These are phyloP conservation scores for Hycleus phaleratus DNA, from an alignment of 1,140 invertebrate genomes.

Conservation along the genomic window DNA sequence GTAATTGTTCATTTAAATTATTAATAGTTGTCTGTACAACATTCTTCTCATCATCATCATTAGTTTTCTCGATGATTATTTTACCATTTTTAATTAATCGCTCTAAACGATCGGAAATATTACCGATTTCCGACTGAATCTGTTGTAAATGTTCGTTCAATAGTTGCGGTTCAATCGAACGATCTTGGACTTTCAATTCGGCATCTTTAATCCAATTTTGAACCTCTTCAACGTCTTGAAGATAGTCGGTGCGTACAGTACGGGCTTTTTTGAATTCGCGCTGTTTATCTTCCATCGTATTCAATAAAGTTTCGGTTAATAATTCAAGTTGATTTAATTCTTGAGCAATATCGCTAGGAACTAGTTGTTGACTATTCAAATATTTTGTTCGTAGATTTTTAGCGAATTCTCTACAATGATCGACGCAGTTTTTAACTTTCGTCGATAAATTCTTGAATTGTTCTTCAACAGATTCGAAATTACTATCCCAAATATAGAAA, in stretches of 20 bases:
- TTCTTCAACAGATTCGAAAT: constrained; percentile 50
- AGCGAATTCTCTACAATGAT: constrained; percentile 54
- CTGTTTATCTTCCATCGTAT: constrained; percentile 78
- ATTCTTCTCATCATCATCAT: constrained; percentile 67
- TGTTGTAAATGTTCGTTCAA: constrained; percentile 70
- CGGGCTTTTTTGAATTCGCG: constrained; percentile 77
- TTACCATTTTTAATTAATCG: constrained; percentile 68
- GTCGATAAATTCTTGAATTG: constrained; percentile 37
- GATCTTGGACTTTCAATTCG: constrained; percentile 74
- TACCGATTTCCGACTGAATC: constrained; percentile 65
- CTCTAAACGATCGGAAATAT: constrained; percentile 68
- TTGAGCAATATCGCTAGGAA: constrained; percentile 68
- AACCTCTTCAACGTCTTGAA: constrained; percentile 68
- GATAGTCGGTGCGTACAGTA: constrained; percentile 71
- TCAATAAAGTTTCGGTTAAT: constrained; percentile 65
- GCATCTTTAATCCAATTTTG: constrained; percentile 75
- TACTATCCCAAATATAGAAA: constrained; percentile 66
- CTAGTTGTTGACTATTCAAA: constrained; percentile 51
- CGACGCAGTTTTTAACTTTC: constrained; percentile 38
- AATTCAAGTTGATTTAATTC: constrained; percentile 69
- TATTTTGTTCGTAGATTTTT: constrained; percentile 60
- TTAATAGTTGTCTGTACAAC: constrained; percentile 67
- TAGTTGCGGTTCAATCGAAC: constrained; percentile 64
- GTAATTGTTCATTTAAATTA: constrained; percentile 68
- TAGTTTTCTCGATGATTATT: constrained; percentile 68